Evolutionary conservation across 2,113 vertebrate genomes (phyloP).

Genomic region (Tretioscincus oriximinensis): DNA sequence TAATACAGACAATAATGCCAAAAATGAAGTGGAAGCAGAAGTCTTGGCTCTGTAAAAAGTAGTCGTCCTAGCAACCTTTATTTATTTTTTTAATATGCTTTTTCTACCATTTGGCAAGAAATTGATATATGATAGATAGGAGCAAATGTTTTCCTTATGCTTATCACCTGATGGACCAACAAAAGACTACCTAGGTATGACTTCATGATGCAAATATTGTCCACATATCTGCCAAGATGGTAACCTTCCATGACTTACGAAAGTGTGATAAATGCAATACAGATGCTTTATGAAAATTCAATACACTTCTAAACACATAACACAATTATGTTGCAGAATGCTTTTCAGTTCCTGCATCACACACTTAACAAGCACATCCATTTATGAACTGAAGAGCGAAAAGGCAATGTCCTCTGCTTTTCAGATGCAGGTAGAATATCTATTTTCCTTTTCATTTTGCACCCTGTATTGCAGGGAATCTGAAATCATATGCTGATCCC

Average conservation of each 20-base stretch:
- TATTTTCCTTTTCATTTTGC: too few species aligned
- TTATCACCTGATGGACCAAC: neutral
- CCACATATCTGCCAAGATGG: neutral
- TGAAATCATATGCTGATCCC: neutral
- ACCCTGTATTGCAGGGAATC: too few species aligned
- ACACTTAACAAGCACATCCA: neutral
- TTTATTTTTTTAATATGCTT: neutral
- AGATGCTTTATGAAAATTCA: conserved; percentile 7
- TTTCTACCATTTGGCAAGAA: neutral
- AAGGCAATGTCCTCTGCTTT: neutral
- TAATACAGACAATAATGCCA: neutral
- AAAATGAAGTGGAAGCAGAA: neutral
- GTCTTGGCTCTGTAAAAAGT: neutral
- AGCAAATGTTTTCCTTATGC: neutral
- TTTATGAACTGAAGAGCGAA: neutral
- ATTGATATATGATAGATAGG: neutral
- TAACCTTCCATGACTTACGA: conserved; percentile 2
- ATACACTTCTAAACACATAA: neutral
- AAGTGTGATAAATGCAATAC: conserved; percentile 1
- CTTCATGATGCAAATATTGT: conserved; percentile 4
- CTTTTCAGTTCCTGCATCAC: neutral
- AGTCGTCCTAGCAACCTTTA: neutral
- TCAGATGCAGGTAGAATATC: neutral
- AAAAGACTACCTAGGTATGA: neutral
- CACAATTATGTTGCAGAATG: neutral